These are phyloP conservation scores for Anoplopoma fimbria DNA, from an alignment of 2,113 vertebrate genomes.

Conservation along the genomic window DNA sequence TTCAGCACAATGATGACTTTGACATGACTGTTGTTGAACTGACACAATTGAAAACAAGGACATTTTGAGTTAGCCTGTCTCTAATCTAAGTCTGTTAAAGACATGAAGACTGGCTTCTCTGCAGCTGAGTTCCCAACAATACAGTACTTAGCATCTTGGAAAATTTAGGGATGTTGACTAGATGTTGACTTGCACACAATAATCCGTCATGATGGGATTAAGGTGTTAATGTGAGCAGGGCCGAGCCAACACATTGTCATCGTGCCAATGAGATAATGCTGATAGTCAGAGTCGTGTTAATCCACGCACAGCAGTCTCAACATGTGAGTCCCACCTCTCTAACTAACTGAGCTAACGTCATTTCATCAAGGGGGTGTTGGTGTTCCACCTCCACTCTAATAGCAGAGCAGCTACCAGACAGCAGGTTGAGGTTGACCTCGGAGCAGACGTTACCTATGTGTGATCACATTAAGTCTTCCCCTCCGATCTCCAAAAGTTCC, in stretches of 20 bases:
- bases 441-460: background rate
- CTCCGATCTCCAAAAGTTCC: background rate
- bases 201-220: slow-evolving; percentile 4
- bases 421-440: background rate
- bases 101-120: background rate
- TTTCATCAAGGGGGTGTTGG: background rate
- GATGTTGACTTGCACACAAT: background rate
- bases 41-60: background rate
- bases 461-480: background rate
- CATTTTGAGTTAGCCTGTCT: background rate
- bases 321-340: background rate
- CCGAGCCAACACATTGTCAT: background rate
- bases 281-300: background rate
- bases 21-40: background rate
- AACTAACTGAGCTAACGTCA: background rate
- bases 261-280: background rate
- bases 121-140: background rate
- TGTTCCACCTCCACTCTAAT: background rate
- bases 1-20: background rate
- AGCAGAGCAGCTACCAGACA: background rate
- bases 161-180: background rate
- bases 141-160: background rate
- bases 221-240: background rate
- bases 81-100: background rate
- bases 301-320: background rate